A percentile compares a stretch with the other conserved stretches of the same genome.
Evolutionary conservation across 1,140 invertebrate genomes (phyloP).

Genomic region (Matsumurasca onukii): DNA sequence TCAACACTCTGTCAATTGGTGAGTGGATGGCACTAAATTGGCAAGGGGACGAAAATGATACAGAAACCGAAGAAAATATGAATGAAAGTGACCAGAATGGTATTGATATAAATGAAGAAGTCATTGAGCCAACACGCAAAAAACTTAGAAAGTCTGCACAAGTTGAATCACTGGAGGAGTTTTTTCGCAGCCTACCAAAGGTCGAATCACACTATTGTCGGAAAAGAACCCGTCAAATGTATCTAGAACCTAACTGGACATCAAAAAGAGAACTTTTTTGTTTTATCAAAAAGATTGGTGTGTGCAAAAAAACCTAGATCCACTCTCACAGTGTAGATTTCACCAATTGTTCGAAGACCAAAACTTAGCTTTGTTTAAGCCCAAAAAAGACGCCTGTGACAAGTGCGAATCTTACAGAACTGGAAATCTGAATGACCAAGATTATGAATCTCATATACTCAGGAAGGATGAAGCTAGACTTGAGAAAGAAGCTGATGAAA

Average conservation of each 20-base stretch:
- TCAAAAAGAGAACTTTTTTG: constrained; percentile 24
- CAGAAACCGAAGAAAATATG: not conserved
- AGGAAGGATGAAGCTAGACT: constrained; percentile 41
- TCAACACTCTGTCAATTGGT: constrained; percentile 21
- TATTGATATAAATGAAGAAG: not conserved
- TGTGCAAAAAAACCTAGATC: constrained; percentile 23
- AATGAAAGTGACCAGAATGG: constrained; percentile 11
- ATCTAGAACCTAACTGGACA: constrained; percentile 29
- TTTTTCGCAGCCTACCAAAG: constrained; percentile 20
- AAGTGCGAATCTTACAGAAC: constrained; percentile 43
- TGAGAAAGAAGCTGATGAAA: constrained; percentile 40
- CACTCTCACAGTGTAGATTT: constrained; percentile 26
- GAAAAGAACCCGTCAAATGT: constrained; percentile 22
- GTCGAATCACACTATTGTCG: constrained; percentile 30
- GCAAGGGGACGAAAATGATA: not conserved
- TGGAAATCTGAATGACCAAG: constrained; percentile 43
- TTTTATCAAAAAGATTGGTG: constrained; percentile 32
- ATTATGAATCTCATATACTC: constrained; percentile 40
- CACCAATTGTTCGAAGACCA: constrained; percentile 40
- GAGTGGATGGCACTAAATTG: constrained; percentile 22
- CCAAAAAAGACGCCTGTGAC: constrained; percentile 48
- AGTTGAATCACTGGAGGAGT: constrained; percentile 16
- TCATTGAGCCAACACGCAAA: not conserved
- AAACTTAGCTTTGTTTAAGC: constrained; percentile 43
- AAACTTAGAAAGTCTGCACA: constrained; percentile 6